A percentile compares a stretch with the other conserved stretches of the same genome.
Evolutionary conservation across 2,113 vertebrate genomes (phyloP).

Genomic region (Notechis scutatus): DNA sequence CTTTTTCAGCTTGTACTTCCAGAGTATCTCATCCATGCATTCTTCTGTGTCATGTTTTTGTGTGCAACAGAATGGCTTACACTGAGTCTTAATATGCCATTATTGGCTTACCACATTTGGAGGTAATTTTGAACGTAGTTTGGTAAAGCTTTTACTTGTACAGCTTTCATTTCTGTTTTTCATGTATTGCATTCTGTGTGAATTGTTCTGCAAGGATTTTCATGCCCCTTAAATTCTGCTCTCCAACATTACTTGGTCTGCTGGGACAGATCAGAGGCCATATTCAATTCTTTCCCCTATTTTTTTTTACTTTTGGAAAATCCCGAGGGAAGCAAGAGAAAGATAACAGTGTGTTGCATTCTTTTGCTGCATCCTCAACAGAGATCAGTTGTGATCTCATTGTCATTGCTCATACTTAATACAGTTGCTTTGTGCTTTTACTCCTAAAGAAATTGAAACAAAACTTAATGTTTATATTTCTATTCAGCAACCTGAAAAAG

Average conservation of each 20-base stretch:
- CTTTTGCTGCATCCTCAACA: background rate
- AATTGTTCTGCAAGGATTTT: background rate
- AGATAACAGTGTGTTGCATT: background rate
- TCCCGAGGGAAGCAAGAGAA: background rate
- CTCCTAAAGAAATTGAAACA: background rate
- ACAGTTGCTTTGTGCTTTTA: background rate
- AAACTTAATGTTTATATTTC: background rate
- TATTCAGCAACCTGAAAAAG: background rate
- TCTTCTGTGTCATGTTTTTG: slow-evolving; percentile 99
- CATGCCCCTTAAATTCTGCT: background rate
- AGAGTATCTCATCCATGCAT: slow-evolving; percentile 98
- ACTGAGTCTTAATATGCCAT: slow-evolving; percentile 92
- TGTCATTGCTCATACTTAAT: background rate
- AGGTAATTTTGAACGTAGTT: slow-evolving; percentile 73
- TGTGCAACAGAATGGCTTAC: slow-evolving; percentile 98
- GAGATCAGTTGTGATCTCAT: background rate
- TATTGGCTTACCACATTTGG: slow-evolving; percentile 98
- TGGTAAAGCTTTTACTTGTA: background rate
- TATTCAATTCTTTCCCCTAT: too few relatives aligned
- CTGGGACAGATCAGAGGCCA: background rate
- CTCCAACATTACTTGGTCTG: background rate
- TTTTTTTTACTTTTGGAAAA: background rate
- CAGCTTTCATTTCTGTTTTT: background rate
- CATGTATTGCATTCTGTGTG: background rate
- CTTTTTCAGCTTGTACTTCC: slow-evolving; percentile 93